These are phyloP conservation scores for Acromyrmex echinatior DNA, from an alignment of 1,140 invertebrate species.

Conservation along the genomic window DNA sequence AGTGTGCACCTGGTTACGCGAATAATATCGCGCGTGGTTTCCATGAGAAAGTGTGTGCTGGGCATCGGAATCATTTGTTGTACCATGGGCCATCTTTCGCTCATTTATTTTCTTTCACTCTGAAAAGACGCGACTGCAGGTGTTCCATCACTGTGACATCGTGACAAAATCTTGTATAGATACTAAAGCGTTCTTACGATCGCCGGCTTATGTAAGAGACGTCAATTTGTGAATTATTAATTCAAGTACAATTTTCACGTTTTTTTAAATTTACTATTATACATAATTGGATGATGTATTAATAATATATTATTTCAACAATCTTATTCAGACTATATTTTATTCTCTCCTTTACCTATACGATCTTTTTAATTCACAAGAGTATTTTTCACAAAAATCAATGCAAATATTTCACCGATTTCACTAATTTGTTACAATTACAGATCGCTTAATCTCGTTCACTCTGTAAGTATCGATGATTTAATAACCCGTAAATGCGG, in stretches of 20 bases:
- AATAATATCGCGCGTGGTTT: conserved; percentile 43
- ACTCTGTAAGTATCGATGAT: neutral
- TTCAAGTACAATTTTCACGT: neutral
- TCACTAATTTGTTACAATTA: conserved; percentile 39
- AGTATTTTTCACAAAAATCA: neutral
- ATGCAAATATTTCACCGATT: neutral
- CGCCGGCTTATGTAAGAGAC: conserved; percentile 8
- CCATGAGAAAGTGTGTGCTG: conserved; percentile 45
- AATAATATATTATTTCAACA: neutral
- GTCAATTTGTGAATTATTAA: neutral
- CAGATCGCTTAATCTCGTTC: conserved; percentile 1
- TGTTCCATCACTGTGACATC: conserved; percentile 20
- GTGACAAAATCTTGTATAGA: conserved; percentile 13
- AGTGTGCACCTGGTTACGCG: conserved; percentile 50
- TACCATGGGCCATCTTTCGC: conserved; percentile 15
- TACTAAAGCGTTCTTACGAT: neutral
- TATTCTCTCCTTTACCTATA: neutral
- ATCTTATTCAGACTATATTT: neutral
- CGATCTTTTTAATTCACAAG: neutral
- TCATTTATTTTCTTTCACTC: conserved; percentile 28
- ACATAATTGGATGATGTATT: neutral
- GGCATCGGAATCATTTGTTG: conserved; percentile 37
- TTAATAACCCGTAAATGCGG: conserved; percentile 24
- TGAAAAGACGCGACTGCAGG: conserved; percentile 40
- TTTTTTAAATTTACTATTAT: neutral